Conservation (phyloP, 2,888 invertebrate genomes). For the Epinotia nisella region DNA sequence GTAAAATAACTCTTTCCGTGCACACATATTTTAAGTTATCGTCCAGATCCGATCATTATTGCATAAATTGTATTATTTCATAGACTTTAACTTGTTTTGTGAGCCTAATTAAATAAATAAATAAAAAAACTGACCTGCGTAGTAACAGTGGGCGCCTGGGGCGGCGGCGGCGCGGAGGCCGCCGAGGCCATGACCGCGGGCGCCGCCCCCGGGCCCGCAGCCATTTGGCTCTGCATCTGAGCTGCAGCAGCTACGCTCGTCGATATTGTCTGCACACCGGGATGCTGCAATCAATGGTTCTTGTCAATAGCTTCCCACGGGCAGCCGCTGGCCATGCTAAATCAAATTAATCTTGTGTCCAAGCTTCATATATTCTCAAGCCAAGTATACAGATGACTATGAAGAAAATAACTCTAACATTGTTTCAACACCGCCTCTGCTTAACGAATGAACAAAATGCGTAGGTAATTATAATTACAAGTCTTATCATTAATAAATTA, state of each 20-base stretch:
- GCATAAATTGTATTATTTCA: too few species aligned
- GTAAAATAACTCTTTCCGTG: too few species aligned
- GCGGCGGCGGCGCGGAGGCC: slow-evolving; percentile 53
- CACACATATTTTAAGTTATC: too few species aligned
- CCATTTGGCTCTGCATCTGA: slow-evolving; percentile 62
- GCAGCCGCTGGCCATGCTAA: not conserved
- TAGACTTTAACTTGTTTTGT: too few species aligned
- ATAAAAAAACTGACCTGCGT: slow-evolving; percentile 62
- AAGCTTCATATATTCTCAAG: slow-evolving; percentile 38
- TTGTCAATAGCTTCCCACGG: slow-evolving; percentile 8
- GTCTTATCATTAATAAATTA: slow-evolving; percentile 51
- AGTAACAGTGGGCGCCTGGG: slow-evolving; percentile 60
- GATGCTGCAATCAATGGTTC: slow-evolving; percentile 58
- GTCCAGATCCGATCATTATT: too few species aligned
- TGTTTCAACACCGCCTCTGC: not conserved
- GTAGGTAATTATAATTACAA: not conserved
- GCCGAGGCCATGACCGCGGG: slow-evolving; percentile 57
- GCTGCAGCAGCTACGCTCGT: slow-evolving; percentile 72
- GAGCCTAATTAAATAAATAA: too few species aligned
- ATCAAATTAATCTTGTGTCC: slow-evolving; percentile 16
- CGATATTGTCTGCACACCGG: slow-evolving; percentile 76
- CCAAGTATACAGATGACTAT: slow-evolving; percentile 23
- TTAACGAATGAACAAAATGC: slow-evolving; percentile 15
- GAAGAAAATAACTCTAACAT: slow-evolving; percentile 8
- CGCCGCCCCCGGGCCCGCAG: slow-evolving; percentile 59